Evolutionary conservation across 1,140 invertebrate species (phyloP).

Genomic region (Aphidius ervi): DNA sequence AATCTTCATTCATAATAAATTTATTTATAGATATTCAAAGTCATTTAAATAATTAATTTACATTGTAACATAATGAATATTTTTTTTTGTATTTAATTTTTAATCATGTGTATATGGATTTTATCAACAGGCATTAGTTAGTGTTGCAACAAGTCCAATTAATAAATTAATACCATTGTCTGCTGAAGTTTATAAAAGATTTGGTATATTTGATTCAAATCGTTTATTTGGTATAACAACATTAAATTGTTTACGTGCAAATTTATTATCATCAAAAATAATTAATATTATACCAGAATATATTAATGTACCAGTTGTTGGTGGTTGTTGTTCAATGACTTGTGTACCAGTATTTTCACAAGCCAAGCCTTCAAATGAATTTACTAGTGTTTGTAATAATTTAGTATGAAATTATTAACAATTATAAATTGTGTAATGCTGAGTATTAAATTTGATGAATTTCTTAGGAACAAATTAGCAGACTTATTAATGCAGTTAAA

Average conservation of each 20-base stretch:
- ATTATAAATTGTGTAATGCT: constrained; percentile 1
- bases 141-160: constrained; percentile 57
- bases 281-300: constrained; percentile 60
- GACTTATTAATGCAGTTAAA: constrained; percentile 43
- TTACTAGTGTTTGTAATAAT: constrained; percentile 40
- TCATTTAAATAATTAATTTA: too few species aligned
- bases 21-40: too few species aligned
- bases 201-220: constrained; percentile 63
- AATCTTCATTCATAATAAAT: too few species aligned
- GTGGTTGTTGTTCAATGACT: constrained; percentile 74
- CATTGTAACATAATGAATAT: too few species aligned
- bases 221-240: constrained; percentile 76
- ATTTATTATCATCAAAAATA: constrained; percentile 62
- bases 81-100: not conserved
- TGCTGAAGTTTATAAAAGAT: constrained; percentile 56
- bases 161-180: constrained; percentile 59
- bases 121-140: constrained; percentile 53
- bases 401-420: constrained; percentile 6
- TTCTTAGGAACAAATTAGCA: constrained; percentile 44
- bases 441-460: constrained; percentile 7
- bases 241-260: constrained; percentile 71
- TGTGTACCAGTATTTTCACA: constrained; percentile 80
- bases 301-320: constrained; percentile 74
- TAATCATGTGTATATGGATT: not conserved
- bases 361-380: constrained; percentile 55